phyloP scores from a whole-genome alignment of 2,797 vertebrate genomes.

The Crax fasciolata region DNA sequence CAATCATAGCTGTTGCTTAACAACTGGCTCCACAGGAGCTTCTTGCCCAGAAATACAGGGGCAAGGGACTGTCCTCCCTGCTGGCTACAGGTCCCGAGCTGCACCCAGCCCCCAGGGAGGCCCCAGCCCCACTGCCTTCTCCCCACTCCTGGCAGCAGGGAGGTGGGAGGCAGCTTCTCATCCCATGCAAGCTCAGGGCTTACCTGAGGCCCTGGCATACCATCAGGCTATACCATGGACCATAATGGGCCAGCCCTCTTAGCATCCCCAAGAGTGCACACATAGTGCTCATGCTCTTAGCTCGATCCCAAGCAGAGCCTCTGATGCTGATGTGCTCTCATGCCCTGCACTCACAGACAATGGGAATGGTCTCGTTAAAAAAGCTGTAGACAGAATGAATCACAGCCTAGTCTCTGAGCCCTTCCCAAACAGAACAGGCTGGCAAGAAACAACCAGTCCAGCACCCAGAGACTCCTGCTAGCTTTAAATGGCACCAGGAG shows the following conservation, averaged over 20 bases:
- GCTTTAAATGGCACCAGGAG: neutral
- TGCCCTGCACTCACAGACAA: neutral
- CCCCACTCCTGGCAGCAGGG: neutral
- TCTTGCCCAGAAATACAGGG: slow-evolving; percentile 34
- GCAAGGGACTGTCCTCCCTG: neutral
- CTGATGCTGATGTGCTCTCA: neutral
- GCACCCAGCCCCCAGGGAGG: neutral
- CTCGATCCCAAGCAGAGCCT: neutral
- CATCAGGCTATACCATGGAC: neutral
- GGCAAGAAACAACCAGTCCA: neutral
- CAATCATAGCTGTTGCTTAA: slow-evolving; percentile 39
- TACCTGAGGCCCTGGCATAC: fast-evolving
- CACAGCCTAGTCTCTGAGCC: neutral
- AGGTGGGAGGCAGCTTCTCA: slow-evolving; percentile 7
- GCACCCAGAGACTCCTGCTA: neutral
- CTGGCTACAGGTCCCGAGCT: neutral
- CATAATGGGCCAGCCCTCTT: fast-evolving
- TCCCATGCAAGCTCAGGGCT: neutral
- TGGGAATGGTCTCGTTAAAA: slow-evolving; percentile 18
- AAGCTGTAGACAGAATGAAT: slow-evolving; percentile 40
- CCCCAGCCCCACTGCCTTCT: neutral
- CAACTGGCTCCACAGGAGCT: slow-evolving; percentile 2
- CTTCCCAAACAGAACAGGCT: neutral
- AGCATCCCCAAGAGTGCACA: neutral
- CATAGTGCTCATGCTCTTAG: neutral